phyloP scores from a whole-genome alignment of 2,113 vertebrate genomes.

The Leptodactylus fuscus region DNA sequence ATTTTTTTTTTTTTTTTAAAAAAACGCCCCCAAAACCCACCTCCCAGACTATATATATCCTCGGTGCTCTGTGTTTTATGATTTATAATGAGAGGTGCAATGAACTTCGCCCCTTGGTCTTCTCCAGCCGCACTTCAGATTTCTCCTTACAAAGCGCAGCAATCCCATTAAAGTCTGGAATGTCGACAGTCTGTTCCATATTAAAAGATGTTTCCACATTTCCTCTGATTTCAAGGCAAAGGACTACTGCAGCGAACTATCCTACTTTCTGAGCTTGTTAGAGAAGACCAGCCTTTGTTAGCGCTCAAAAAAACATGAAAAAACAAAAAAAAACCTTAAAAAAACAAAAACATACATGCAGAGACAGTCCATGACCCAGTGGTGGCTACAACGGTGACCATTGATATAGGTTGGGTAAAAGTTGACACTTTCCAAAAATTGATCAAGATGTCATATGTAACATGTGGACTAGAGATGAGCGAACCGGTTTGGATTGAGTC shows the following conservation, averaged over 20 bases:
- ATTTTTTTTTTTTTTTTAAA: no score
- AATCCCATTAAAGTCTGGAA: slow-evolving; percentile 32
- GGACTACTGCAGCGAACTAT: slow-evolving; percentile 44
- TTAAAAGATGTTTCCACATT: slow-evolving; percentile 43
- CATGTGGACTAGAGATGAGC: no score
- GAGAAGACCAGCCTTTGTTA: slow-evolving; percentile 25
- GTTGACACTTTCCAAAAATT: no score
- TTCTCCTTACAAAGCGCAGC: slow-evolving; percentile 42
- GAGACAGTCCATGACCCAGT: no score
- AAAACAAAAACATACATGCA: no score
- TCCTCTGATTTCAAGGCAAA: slow-evolving; percentile 40
- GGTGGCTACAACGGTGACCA: no score
- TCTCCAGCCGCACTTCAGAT: slow-evolving; percentile 3
- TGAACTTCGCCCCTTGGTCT: slow-evolving; percentile 29
- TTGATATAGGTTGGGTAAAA: no score
- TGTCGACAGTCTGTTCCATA: background rate
- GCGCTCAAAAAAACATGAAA: no score
- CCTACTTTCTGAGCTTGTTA: slow-evolving; percentile 53
- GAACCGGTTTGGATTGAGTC: no score
- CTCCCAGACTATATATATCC: slow-evolving; percentile 42
- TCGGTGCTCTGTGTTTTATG: background rate
- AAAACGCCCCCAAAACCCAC: background rate
- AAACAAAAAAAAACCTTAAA: no score
- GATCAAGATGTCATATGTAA: no score
- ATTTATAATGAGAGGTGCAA: slow-evolving; percentile 43